These are phyloP conservation scores for Helogale parvula DNA, from an alignment of 2,113 vertebrate genomes.

Conservation along the genomic window DNA sequence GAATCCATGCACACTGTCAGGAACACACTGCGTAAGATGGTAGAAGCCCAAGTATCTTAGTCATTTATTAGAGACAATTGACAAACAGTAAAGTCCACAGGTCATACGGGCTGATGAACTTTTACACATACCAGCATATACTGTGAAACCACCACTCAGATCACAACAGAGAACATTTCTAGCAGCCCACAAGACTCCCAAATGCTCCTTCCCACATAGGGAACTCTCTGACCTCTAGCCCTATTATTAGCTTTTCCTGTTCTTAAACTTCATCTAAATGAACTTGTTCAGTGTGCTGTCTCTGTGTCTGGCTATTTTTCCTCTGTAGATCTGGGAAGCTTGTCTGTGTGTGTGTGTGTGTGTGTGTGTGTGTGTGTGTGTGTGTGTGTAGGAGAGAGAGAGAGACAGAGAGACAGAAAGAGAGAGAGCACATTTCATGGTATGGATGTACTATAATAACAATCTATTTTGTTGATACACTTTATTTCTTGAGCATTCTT, in stretches of 20 bases:
- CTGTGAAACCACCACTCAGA: not conserved
- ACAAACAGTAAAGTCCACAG: not conserved
- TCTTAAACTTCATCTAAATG: not conserved
- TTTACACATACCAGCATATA: not conserved
- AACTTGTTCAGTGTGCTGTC: not conserved
- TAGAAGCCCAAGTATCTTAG: not conserved
- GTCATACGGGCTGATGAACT: not conserved
- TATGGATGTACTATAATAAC: not conserved
- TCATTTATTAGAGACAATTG: not conserved
- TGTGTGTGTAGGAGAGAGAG: too few species aligned
- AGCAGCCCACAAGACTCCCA: not conserved
- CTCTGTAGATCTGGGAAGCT: not conserved
- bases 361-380: too few species aligned
- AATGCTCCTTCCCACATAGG: not conserved
- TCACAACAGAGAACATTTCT: not conserved
- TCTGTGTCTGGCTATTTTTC: not conserved
- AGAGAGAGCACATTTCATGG: too few species aligned
- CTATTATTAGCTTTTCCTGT: not conserved
- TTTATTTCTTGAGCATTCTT: not conserved
- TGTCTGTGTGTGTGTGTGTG: accelerated
- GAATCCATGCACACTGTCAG: not conserved
- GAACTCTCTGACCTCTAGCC: not conserved
- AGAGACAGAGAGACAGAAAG: too few species aligned
- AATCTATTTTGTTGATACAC: not conserved
- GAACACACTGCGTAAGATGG: not conserved